phyloP scores from a whole-genome alignment of 2,113 vertebrate species.

The Callipepla squamata region DNA sequence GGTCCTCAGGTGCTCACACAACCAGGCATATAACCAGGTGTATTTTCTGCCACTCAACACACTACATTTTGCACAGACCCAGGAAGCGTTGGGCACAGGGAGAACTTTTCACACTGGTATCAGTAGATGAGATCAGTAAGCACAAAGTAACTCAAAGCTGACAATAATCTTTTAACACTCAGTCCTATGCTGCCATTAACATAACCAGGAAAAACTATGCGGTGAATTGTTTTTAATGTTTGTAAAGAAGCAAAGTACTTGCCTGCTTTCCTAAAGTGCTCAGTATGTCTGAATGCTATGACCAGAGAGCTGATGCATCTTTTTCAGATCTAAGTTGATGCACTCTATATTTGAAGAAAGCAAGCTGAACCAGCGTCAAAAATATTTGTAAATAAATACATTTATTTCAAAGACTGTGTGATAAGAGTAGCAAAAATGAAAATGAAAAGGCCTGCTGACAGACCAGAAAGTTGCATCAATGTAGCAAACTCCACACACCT shows the following conservation, averaged over 20 bases:
- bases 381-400: neutral
- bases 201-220: neutral
- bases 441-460: neutral
- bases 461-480: neutral
- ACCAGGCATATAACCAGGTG: neutral
- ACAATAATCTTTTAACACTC: neutral
- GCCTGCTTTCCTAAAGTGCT: neutral
- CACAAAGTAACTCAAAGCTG: neutral
- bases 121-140: neutral
- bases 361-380: neutral
- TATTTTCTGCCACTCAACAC: neutral
- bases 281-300: neutral
- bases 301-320: neutral
- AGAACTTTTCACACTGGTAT: neutral
- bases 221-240: neutral
- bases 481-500: neutral
- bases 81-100: neutral
- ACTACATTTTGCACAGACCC: rapidly evolving
- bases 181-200: neutral
- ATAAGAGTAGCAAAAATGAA: neutral
- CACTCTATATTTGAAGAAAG: neutral
- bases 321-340: neutral
- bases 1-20: neutral
- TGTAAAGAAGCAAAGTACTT: neutral
- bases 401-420: neutral